Evolutionary conservation across 2,797 vertebrate genomes (phyloP), one percentile per base, ranked within the genome.

Genomic region (Sebastes aleutianus): DNA sequence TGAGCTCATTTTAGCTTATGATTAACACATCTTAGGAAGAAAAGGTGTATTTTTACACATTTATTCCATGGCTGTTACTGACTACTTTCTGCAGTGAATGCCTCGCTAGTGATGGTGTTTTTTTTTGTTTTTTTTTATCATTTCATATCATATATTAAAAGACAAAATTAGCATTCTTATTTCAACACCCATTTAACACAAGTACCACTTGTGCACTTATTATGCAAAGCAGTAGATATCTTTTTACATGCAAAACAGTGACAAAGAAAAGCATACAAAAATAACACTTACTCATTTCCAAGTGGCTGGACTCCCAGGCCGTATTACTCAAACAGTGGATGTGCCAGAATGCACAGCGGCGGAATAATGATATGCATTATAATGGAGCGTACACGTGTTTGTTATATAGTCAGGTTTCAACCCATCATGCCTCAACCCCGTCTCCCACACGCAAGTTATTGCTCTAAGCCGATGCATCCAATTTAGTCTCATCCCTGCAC

Each of bases 331-430:
- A 76, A 82, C 88, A 90, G 82, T 83, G 39, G 39, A 85, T 92
- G 88, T 91, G 53, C 68, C 78, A 72, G 79, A 83, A 80, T 78
- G 81, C 88, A 71, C 16, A 18, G 39, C 32, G 1, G 76, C 71
- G 76, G 78, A 85, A 82, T 90, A 87, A 89, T 90, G 86, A 86
- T 76, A 68, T 75, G 26, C 65, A 83, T 78, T 70, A 71, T 78
- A 88, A 86, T 85, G 80, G 67, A 85, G 82, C 66, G 16, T 70
- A 54, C n/a, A 59, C 75, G 26, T 39, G 43, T 82, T 85, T 88
- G 61, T 69, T 78, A 78, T 88, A 70, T 32, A 71, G 84, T 88
- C 68, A 27, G 79, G 61, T 80, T 66, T 43, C 57, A 81, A 69
- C 34, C 50, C 72, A 31, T 68, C 66, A 22, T 22, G 47, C 82